Evolutionary conservation across 2,888 invertebrate species (phyloP).

Genomic region (Microplitis manilae): DNA sequence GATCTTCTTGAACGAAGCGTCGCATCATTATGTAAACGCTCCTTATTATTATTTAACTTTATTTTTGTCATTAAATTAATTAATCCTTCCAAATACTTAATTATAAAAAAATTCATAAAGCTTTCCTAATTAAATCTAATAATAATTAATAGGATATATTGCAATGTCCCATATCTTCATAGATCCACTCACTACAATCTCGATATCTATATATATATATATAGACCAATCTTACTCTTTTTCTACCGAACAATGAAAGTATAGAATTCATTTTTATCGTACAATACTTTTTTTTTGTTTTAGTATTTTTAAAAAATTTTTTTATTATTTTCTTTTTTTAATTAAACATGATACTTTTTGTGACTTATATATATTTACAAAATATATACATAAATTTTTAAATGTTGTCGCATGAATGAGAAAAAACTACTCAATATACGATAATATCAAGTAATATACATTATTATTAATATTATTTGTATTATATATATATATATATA

Average conservation of each 20-base stretch:
- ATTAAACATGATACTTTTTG: neutral
- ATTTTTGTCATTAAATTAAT: neutral
- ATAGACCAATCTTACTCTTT: neutral
- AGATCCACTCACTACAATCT: slow-evolving; percentile 1
- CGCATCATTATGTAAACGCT: slow-evolving; percentile 3
- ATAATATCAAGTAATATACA: neutral
- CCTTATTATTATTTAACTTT: slow-evolving; percentile 7
- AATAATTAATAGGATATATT: slow-evolving; percentile 66
- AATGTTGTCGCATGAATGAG: slow-evolving; percentile 8
- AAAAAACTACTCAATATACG: neutral
- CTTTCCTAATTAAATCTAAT: slow-evolving; percentile 66
- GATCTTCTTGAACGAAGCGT: neutral
- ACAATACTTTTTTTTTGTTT: slow-evolving; percentile 12
- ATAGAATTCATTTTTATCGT: neutral
- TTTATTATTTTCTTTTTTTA: slow-evolving; percentile 47
- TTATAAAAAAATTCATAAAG: slow-evolving; percentile 59
- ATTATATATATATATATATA: slow-evolving; percentile 64
- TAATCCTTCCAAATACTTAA: slow-evolving; percentile 17
- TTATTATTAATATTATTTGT: slow-evolving; percentile 19
- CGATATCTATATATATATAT: neutral
- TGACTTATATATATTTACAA: slow-evolving; percentile 36
- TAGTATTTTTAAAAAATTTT: neutral
- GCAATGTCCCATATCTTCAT: slow-evolving; percentile 68
- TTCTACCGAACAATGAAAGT: neutral
- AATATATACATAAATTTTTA: slow-evolving; percentile 48